Conservation (phyloP, 2,113 vertebrate genomes). For the Ginglymostoma cirratum region DNA sequence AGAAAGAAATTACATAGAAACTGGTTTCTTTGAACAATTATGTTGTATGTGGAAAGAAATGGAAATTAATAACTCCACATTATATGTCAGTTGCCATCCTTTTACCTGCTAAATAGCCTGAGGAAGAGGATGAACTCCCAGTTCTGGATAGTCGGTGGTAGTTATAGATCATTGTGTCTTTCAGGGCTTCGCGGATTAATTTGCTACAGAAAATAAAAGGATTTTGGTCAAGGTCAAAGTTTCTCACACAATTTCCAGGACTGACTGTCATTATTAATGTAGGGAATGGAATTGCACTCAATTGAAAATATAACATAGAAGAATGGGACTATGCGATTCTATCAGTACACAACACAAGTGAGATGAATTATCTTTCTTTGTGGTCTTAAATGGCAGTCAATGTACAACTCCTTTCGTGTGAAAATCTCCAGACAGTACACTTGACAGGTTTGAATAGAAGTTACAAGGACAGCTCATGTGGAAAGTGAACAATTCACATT, state of each 20-base stretch:
- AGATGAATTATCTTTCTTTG: not conserved
- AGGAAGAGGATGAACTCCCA: conserved; percentile 50
- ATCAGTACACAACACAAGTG: not conserved
- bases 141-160: conserved; percentile 46
- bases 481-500: not conserved
- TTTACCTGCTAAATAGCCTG: conserved; percentile 53
- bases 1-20: conserved; percentile 34
- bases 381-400: not conserved
- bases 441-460: not conserved
- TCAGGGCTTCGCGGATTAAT: conserved; percentile 45
- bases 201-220: conserved; percentile 42
- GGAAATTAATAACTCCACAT: rapidly evolving
- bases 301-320: no score
- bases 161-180: conserved; percentile 49
- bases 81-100: not conserved
- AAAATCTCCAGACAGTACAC: not conserved
- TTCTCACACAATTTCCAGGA: not conserved
- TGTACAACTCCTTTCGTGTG: not conserved
- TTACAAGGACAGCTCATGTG: no score
- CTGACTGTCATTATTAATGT: no score
- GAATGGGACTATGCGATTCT: no score
- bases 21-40: not conserved
- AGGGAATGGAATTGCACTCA: not conserved
- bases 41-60: not conserved
- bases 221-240: rapidly evolving